Evolutionary conservation across 2,888 invertebrate genomes (phyloP).

Genomic region (Hipparchia sbordonii): DNA sequence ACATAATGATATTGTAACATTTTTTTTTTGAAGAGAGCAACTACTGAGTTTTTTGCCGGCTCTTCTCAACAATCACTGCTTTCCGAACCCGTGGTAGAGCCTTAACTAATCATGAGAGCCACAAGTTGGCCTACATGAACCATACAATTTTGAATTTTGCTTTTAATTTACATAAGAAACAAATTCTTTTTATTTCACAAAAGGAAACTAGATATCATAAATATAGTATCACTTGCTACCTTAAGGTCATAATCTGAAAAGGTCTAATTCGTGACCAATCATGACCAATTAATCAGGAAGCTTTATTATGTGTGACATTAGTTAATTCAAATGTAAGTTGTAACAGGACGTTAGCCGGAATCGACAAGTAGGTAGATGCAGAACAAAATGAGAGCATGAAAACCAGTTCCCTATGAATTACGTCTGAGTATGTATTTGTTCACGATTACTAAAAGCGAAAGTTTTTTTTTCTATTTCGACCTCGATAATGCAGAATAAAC

Average conservation of each 20-base stretch:
- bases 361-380: neutral
- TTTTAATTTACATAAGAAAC: no score
- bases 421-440: neutral
- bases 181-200: no score
- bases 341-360: neutral
- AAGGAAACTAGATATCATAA: no score
- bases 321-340: neutral
- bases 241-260: neutral
- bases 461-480: conserved; percentile 12
- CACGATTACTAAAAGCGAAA: conserved; percentile 12
- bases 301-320: neutral
- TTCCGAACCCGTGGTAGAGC: no score
- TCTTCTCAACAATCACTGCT: no score
- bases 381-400: neutral
- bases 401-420: conserved; percentile 10
- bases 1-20: no score
- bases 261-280: conserved; percentile 1
- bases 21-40: no score
- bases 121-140: no score
- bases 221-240: no score
- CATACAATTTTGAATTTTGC: no score
- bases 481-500: conserved; percentile 6
- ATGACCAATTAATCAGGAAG: neutral
- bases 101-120: no score
- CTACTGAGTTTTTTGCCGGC: no score